These are phyloP conservation scores for Rhinichthys osculus DNA, from an alignment of 2,797 vertebrate species.

Conservation along the genomic window DNA sequence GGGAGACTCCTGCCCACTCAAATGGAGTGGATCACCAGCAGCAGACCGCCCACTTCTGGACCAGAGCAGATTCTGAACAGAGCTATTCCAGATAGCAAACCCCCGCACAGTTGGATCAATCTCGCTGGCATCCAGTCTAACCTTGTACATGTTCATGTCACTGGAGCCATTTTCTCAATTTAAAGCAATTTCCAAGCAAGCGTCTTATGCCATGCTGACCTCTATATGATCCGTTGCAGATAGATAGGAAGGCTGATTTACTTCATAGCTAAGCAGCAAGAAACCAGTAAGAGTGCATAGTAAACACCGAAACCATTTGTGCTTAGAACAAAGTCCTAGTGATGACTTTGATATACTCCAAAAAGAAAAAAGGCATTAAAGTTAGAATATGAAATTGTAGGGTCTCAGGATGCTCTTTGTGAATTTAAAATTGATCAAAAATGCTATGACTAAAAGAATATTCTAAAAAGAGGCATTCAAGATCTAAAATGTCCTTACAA, in stretches of 20 bases:
- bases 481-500: not conserved
- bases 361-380: not conserved
- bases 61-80: constrained; percentile 15
- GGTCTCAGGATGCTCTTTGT: not conserved
- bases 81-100: constrained; percentile 25
- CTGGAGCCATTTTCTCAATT: constrained; percentile 5
- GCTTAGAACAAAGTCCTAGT: not conserved
- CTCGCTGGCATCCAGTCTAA: not conserved
- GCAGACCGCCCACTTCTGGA: constrained; percentile 16
- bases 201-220: not conserved
- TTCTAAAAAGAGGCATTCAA: not conserved
- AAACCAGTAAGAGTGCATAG: not conserved
- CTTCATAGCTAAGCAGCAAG: not conserved
- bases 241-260: not conserved
- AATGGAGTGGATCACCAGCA: constrained; percentile 17
- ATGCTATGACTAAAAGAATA: not conserved
- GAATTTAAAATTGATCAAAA: constrained; percentile 10
- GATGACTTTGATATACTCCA: not conserved
- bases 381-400: not conserved
- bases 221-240: not conserved
- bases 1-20: constrained; percentile 26
- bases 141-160: not conserved
- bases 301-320: not conserved
- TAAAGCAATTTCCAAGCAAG: not conserved
- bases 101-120: constrained; percentile 6